A percentile compares a stretch with the other conserved stretches of the same genome.
Evolutionary conservation across 1,140 invertebrate genomes (phyloP).

Genomic region (Brachionus manjavacas): DNA sequence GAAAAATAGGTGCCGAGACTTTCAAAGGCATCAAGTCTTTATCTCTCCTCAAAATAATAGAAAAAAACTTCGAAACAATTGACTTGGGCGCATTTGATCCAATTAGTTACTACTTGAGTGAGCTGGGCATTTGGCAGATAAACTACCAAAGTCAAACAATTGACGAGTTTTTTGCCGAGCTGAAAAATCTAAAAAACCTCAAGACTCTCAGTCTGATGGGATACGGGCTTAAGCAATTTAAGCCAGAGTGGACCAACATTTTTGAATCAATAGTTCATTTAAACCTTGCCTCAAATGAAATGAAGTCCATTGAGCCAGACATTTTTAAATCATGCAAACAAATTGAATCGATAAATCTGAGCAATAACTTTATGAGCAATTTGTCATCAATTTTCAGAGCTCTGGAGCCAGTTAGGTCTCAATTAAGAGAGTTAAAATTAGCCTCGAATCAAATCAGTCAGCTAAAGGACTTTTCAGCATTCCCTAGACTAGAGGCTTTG

Average conservation of each 20-base stretch:
- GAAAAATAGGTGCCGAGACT: neutral
- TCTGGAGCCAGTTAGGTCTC: neutral
- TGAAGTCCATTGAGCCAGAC: neutral
- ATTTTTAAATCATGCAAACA: neutral
- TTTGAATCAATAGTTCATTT: neutral
- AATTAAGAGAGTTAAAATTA: neutral
- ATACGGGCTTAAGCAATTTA: neutral
- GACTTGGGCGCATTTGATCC: neutral
- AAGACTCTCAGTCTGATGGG: neutral
- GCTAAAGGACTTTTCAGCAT: neutral
- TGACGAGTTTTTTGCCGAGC: neutral
- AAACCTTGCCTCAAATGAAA: neutral
- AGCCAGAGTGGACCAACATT: neutral
- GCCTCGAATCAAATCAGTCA: neutral
- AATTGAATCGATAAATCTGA: neutral
- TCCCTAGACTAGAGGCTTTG: neutral
- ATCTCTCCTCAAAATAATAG: neutral
- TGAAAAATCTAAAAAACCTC: neutral
- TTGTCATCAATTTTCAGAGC: neutral
- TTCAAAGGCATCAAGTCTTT: slow-evolving; percentile 10
- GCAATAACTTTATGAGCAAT: slow-evolving; percentile 17
- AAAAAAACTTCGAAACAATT: slow-evolving; percentile 11
- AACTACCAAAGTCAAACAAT: neutral
- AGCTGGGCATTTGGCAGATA: neutral
- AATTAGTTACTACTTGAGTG: neutral